Evolutionary conservation across 2,888 invertebrate genomes (phyloP).

Genomic region (Anorthoa munda): DNA sequence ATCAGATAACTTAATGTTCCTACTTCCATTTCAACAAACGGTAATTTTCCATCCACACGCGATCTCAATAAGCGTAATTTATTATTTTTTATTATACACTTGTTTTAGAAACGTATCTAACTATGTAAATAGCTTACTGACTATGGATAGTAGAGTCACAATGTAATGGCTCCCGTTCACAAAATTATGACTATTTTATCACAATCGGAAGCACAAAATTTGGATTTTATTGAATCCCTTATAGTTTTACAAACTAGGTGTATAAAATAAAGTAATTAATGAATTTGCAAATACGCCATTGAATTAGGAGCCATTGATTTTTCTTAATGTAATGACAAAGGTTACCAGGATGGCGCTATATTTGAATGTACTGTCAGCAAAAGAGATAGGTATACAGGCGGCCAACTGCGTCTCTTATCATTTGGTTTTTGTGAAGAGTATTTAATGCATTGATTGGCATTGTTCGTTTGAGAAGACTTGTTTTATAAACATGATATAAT

Average conservation of each 20-base stretch:
- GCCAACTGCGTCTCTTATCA: neutral
- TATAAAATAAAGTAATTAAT: neutral
- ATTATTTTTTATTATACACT: conserved; percentile 27
- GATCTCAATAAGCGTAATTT: conserved; percentile 56
- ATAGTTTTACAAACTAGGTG: neutral
- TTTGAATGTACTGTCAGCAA: conserved; percentile 4
- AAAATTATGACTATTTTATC: neutral
- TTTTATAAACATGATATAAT: neutral
- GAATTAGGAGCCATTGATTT: conserved; percentile 4
- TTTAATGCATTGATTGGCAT: neutral
- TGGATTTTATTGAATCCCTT: conserved; percentile 55
- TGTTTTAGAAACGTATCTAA: conserved; percentile 23
- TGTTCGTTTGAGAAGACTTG: neutral
- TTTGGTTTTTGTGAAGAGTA: conserved; percentile 13
- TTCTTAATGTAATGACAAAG: neutral
- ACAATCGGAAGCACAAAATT: conserved; percentile 38
- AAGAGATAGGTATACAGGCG: neutral
- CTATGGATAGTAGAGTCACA: conserved; percentile 12
- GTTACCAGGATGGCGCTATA: conserved; percentile 6
- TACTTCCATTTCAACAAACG: conserved; percentile 19
- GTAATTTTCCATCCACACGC: neutral
- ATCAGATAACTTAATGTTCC: conserved; percentile 34
- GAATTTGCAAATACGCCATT: neutral
- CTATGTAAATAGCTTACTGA: conserved; percentile 22
- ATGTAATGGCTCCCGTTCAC: conserved; percentile 2